Base-by-base conservation (phyloP, 1,140 invertebrate genomes). In the Papilio dardanus region DNA sequence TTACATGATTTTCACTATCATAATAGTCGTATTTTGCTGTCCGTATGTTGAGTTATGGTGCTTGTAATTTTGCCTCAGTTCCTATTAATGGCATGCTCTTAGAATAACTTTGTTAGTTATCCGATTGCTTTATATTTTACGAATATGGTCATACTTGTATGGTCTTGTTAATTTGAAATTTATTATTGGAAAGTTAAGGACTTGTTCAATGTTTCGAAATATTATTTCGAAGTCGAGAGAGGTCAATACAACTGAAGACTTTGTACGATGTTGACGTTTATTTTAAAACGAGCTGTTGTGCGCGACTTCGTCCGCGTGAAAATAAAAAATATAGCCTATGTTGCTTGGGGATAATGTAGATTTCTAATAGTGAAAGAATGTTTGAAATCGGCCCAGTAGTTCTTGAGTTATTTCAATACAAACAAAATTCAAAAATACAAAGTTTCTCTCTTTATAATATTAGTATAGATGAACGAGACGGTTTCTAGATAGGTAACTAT, bases 1-100 rank as follows among this genome's bases (percentile, higher is more conserved):
- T 73, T 73, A 73, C 71, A 73, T 73, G 71, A 73, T 33, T 73
- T 54, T 73, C 42, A 31, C 71, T 73, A 73, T 54, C 24, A 54
- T 54, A 73, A 73, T 73, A 58, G 28, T 73, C 28, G 42, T 73
- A 54, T 73, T 73, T 54, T 73, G 71, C 71, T 54, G 71, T 73
- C 71, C 50, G 46, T 73, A 54, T 54, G 71, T 54, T 73, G 71
- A 73, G 24, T 54, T 33, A 54, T 73, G 71, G 42, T 58, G 7
- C 71, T 73, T 33, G 71, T 54, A 73, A 73, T 73, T 73, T 33
- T 33, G 31, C 42, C 37, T 54, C 28, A 62, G 54, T 62, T 62
- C 54, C 54, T 62, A 62, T 62, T 62, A 62, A 62, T 62, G 54
- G 54, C 54, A 62, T 28, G 54, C 54, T 62, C 54, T 14, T 62